These are phyloP conservation scores for Phalanger gymnotis DNA, from an alignment of 2,797 vertebrate species.

Conservation along the genomic window DNA sequence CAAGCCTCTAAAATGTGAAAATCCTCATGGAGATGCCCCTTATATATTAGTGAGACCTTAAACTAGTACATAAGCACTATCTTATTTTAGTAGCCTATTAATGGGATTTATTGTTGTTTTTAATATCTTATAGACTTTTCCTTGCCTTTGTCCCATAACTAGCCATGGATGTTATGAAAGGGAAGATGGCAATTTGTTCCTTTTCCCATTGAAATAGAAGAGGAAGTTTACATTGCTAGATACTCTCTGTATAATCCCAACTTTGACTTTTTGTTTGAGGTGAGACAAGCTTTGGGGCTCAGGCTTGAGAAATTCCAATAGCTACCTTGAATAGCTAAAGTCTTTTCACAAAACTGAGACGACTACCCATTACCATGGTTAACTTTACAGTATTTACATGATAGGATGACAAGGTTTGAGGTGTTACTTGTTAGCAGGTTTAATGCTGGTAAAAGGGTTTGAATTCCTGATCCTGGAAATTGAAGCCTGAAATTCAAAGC, in stretches of 20 bases:
- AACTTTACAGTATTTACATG: slow-evolving; percentile 44
- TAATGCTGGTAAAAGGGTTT: slow-evolving; percentile 68
- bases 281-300: not conserved
- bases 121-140: not conserved
- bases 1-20: not conserved
- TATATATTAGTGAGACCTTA: not conserved
- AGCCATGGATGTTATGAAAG: not conserved
- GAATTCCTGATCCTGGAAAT: not conserved
- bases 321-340: not conserved
- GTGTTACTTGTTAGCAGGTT: slow-evolving; percentile 78
- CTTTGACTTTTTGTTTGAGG: not conserved
- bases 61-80: not conserved
- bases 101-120: not conserved
- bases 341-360: not conserved
- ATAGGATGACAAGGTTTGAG: not conserved
- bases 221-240: not conserved
- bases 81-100: not conserved
- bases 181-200: not conserved
- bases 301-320: not conserved
- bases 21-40: not conserved
- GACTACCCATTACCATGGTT: slow-evolving; percentile 4
- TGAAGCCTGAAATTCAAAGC: slow-evolving; percentile 20
- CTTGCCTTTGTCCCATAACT: not conserved
- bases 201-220: not conserved
- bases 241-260: not conserved